A percentile compares a stretch with the other conserved stretches of the same genome.
Conservation (phyloP, 2,113 vertebrate genomes). For the Pantherophis guttatus region DNA sequence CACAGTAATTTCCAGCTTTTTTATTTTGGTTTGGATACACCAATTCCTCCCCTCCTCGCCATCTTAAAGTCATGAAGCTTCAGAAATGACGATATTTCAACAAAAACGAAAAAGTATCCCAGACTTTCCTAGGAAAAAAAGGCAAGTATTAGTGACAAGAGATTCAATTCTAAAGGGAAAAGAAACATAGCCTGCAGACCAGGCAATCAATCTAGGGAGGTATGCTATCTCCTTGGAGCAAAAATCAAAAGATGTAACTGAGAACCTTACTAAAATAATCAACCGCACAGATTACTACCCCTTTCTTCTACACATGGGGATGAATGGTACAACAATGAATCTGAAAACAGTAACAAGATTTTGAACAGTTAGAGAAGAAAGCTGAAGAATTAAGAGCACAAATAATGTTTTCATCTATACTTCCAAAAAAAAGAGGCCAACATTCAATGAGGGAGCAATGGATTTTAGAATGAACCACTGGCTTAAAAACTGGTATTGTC, state of each 20-base stretch:
- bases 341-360: not conserved
- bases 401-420: not conserved
- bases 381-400: not conserved
- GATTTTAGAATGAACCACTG: not conserved
- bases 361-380: too few species aligned
- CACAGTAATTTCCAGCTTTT: too few species aligned
- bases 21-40: too few species aligned
- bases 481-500: not conserved
- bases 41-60: too few species aligned
- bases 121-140: not conserved
- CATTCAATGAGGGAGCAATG: not conserved
- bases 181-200: not conserved
- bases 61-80: not conserved
- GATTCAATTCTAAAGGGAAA: not conserved
- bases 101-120: not conserved
- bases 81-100: not conserved
- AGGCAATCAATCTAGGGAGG: not conserved
- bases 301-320: not conserved
- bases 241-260: not conserved
- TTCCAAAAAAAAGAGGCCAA: not conserved
- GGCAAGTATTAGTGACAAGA: not conserved
- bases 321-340: not conserved
- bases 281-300: not conserved
- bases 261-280: not conserved
- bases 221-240: not conserved